phyloP scores from a whole-genome alignment of 2,113 vertebrate species.

The Chaetorhynchus papuensis region DNA sequence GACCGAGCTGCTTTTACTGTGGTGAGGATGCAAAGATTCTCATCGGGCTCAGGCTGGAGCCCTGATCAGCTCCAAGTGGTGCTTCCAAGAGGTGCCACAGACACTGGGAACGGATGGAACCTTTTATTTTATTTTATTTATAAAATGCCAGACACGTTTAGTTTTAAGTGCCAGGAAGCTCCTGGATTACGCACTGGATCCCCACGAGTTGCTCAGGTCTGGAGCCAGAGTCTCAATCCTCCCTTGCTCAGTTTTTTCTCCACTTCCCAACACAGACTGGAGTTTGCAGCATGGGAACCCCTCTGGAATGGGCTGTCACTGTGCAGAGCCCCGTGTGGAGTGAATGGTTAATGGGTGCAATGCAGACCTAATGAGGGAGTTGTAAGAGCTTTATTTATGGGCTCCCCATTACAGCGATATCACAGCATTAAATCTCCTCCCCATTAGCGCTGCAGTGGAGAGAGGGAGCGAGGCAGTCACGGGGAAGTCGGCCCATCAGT shows the following conservation, averaged over 20 bases:
- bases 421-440: slow-evolving; percentile 41
- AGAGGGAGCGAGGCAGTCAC: neutral
- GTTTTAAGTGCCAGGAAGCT: neutral
- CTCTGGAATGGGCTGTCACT: neutral
- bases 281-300: neutral
- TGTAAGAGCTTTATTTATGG: slow-evolving; percentile 50
- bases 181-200: fast-evolving
- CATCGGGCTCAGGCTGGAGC: neutral
- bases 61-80: neutral
- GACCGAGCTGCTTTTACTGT: neutral
- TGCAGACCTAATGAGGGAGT: slow-evolving; percentile 1
- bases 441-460: neutral
- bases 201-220: neutral
- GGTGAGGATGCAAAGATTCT: neutral
- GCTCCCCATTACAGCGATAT: slow-evolving; percentile 29
- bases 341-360: neutral
- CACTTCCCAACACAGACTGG: neutral
- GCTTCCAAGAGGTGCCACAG: neutral
- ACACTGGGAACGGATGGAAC: neutral
- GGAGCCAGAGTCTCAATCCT: neutral
- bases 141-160: neutral
- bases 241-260: fast-evolving
- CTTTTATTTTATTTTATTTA: neutral
- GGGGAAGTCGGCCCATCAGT: neutral
- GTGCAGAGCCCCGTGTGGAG: neutral